These are phyloP conservation scores for Etheostoma nigrum DNA, from an alignment of 2,797 vertebrate species.

Conservation along the genomic window DNA sequence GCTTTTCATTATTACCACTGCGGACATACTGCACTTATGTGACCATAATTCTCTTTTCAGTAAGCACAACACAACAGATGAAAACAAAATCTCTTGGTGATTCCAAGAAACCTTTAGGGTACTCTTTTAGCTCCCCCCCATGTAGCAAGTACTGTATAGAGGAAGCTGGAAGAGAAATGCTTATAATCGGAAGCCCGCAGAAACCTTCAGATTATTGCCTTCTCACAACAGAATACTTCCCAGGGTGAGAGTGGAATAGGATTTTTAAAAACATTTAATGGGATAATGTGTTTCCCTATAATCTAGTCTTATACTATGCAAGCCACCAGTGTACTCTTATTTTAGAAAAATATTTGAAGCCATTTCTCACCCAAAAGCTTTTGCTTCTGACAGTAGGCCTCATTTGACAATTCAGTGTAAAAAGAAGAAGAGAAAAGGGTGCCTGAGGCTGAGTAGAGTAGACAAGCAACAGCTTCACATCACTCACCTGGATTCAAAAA, in stretches of 20 bases:
- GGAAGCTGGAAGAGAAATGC: constrained; percentile 40
- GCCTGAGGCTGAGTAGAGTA: constrained; percentile 80
- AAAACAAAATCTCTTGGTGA: constrained; percentile 71
- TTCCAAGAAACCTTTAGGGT: constrained; percentile 70
- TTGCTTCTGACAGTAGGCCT: constrained; percentile 62
- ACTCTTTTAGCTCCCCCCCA: constrained; percentile 33
- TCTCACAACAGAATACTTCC: constrained; percentile 46
- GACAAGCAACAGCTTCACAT: constrained; percentile 82
- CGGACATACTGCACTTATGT: constrained; percentile 66
- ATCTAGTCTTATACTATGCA: constrained; percentile 42
- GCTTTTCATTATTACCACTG: constrained; percentile 72
- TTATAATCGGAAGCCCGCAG: constrained; percentile 68
- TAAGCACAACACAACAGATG: constrained; percentile 66
- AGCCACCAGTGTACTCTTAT: constrained; percentile 54
- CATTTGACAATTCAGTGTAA: constrained; percentile 75
- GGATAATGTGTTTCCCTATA: constrained; percentile 44
- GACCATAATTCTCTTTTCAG: constrained; percentile 73
- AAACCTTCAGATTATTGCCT: constrained; percentile 63
- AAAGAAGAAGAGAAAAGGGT: constrained; percentile 61
- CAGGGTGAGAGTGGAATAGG: constrained; percentile 20
- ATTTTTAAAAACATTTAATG: constrained; percentile 35
- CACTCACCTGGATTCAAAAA: constrained; percentile 83
- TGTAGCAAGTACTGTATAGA: constrained; percentile 37
- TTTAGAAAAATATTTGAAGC: constrained; percentile 66
- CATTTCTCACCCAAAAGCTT: constrained; percentile 63